A percentile compares a stretch with the other conserved stretches of the same genome.
Evolutionary conservation across 1,140 invertebrate species (phyloP).

Genomic region (Heliconius himera): DNA sequence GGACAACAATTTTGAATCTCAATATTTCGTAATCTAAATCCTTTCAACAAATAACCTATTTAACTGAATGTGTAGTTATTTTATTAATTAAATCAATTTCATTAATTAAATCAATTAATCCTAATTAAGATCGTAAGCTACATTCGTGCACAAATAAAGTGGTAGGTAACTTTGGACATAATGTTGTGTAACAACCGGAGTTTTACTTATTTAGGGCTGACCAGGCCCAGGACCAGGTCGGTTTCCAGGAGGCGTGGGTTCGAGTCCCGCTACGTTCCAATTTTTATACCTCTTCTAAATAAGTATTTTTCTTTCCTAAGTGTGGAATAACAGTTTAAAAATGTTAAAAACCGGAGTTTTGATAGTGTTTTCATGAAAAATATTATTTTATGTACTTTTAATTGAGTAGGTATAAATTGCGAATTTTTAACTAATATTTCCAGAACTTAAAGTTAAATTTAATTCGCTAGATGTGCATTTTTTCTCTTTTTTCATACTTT

Average conservation of each 20-base stretch:
- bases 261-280: too few species aligned
- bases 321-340: too few species aligned
- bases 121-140: constrained; percentile 7
- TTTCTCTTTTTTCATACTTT: not conserved
- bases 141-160: not conserved
- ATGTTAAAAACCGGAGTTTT: too few species aligned
- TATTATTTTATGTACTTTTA: too few species aligned
- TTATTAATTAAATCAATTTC: constrained; percentile 4
- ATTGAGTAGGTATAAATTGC: too few species aligned
- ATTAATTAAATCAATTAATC: constrained; percentile 10
- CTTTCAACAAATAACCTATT: constrained; percentile 1
- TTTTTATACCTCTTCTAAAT: too few species aligned
- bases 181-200: not conserved
- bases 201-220: too few species aligned
- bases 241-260: too few species aligned
- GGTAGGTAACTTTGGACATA: not conserved
- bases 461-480: not conserved
- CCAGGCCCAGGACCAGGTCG: too few species aligned
- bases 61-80: not conserved
- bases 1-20: not conserved
- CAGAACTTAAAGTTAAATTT: not conserved
- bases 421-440: not conserved
- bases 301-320: too few species aligned
- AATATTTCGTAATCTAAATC: not conserved
- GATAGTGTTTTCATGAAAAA: not conserved